Conservation (phyloP, 92 coral and sea anemone genomes). For the Meandrina meandrites region DNA sequence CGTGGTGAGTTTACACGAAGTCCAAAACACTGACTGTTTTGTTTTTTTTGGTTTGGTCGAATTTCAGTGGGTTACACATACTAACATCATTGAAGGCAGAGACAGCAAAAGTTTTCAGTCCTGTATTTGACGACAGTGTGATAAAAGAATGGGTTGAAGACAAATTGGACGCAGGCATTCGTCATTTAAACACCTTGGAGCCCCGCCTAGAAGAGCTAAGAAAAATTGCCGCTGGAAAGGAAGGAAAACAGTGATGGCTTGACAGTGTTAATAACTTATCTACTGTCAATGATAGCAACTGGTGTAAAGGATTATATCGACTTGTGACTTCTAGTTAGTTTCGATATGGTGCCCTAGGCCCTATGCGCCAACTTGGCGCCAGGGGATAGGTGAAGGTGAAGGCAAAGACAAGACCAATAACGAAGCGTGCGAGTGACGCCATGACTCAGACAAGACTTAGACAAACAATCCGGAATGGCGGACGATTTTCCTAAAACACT, state of each 20-base stretch:
- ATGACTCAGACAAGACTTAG: too few species aligned
- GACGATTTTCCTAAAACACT: too few species aligned
- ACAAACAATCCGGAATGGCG: too few species aligned
- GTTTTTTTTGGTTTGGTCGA: background rate
- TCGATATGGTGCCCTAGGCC: too few species aligned
- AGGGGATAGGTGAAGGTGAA: too few species aligned
- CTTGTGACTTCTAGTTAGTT: too few species aligned
- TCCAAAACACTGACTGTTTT: background rate
- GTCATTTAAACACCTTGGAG: slow-evolving; percentile 4
- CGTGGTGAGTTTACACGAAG: background rate
- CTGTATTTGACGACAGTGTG: slow-evolving; percentile 56
- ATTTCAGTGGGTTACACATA: slow-evolving; percentile 53
- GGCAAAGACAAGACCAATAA: too few species aligned
- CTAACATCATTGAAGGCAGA: slow-evolving; percentile 43
- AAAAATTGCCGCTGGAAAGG: slow-evolving; percentile 16
- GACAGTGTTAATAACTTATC: too few species aligned
- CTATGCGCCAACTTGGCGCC: too few species aligned
- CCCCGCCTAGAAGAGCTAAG: slow-evolving; percentile 14
- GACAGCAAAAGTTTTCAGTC: slow-evolving; percentile 40
- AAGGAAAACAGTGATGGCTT: background rate
- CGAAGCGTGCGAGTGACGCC: too few species aligned
- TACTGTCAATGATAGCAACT: background rate
- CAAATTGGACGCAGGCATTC: slow-evolving; percentile 51
- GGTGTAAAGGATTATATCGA: background rate
- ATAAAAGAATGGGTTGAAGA: slow-evolving; percentile 82